These are phyloP conservation scores for Folsomia manolachei DNA, from an alignment of 2,888 invertebrate species.

Conservation along the genomic window DNA sequence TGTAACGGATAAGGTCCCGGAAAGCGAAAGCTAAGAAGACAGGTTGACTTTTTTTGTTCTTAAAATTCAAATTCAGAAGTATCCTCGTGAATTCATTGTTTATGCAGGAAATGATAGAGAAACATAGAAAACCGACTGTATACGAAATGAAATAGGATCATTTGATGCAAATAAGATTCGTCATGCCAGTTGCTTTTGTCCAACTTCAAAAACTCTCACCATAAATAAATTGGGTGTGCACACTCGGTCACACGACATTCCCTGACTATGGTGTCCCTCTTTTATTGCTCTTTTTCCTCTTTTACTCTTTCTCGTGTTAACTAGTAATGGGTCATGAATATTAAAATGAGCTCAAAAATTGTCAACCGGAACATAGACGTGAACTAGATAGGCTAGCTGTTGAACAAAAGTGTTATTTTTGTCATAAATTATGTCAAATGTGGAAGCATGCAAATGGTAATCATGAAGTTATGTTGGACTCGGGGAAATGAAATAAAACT, in stretches of 20 bases:
- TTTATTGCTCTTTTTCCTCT: no score
- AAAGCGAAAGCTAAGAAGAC: not conserved
- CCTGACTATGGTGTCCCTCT: no score
- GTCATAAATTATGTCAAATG: not conserved
- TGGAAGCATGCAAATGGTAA: not conserved
- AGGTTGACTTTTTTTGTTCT: not conserved
- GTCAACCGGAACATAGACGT: not conserved
- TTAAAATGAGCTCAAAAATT: constrained; percentile 15
- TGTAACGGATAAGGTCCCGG: not conserved
- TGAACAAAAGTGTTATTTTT: not conserved
- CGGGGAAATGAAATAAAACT: not conserved
- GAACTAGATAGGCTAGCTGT: not conserved
- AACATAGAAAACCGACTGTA: not conserved
- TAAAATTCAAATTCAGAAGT: not conserved
- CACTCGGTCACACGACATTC: no score
- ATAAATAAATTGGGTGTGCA: not conserved
- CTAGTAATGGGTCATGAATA: constrained; percentile 14
- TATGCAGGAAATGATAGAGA: not conserved
- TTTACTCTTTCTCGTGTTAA: not conserved
- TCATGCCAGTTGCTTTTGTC: not conserved
- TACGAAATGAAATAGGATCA: not conserved
- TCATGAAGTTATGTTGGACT: not conserved
- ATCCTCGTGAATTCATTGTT: not conserved
- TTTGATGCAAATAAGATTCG: constrained; percentile 6
- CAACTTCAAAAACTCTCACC: not conserved